Conservation (phyloP, 2,888 invertebrate species). For the Diabrotica balteata region DNA sequence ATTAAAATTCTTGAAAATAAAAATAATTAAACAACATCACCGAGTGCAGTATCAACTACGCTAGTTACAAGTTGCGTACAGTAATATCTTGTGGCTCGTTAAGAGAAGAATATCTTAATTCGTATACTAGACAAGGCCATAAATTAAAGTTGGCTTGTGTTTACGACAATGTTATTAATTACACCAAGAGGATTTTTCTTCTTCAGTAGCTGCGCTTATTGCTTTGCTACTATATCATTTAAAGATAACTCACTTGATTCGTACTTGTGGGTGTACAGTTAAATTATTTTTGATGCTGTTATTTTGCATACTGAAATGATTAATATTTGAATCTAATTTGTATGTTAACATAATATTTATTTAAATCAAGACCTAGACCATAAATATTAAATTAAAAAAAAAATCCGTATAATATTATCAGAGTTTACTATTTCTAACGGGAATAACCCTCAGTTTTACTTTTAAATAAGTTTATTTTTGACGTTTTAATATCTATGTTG, state of each 20-base stretch:
- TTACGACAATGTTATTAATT: conserved; percentile 23
- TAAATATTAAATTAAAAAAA: too few relatives aligned
- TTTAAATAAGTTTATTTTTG: too few relatives aligned
- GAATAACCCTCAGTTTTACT: too few relatives aligned
- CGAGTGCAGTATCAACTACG: not conserved
- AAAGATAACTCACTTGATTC: conserved; percentile 14
- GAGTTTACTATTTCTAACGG: too few relatives aligned
- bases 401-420: too few relatives aligned
- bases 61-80: conserved; percentile 1
- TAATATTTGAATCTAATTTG: too few relatives aligned
- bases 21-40: not conserved
- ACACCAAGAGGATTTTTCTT: conserved; percentile 20
- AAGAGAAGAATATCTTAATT: conserved; percentile 23
- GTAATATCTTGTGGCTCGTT: conserved; percentile 16
- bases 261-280: conserved; percentile 8
- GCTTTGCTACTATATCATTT: conserved; percentile 19
- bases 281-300: too few relatives aligned
- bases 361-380: too few relatives aligned
- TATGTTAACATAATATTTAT: too few relatives aligned
- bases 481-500: too few relatives aligned
- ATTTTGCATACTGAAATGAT: too few relatives aligned
- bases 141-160: conserved; percentile 19
- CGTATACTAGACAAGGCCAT: conserved; percentile 14
- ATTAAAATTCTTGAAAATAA: conserved; percentile 9
- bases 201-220: conserved; percentile 19